These are phyloP conservation scores for Anableps anableps DNA, from an alignment of 2,797 vertebrate species.

Conservation along the genomic window DNA sequence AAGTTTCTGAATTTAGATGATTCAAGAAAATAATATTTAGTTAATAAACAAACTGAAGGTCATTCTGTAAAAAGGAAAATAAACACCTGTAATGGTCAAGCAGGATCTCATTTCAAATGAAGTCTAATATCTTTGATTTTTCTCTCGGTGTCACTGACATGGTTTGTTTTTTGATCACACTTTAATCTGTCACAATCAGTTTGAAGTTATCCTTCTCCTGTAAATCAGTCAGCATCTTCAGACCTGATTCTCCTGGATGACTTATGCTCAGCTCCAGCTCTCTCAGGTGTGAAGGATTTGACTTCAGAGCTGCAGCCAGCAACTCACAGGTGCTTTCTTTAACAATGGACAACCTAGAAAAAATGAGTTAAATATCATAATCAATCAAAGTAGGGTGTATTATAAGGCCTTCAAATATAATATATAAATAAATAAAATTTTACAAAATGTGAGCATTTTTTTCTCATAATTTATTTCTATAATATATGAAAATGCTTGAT, in stretches of 20 bases:
- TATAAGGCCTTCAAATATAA: not conserved
- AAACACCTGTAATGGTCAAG: not conserved
- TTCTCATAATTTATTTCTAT: too few relatives aligned
- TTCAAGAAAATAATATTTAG: not conserved
- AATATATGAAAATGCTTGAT: not conserved
- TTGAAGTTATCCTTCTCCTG: not conserved
- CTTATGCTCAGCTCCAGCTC: conserved; percentile 15
- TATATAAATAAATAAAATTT: not conserved
- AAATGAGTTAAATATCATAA: not conserved
- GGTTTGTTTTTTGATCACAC: not conserved
- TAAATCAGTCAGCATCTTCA: not conserved
- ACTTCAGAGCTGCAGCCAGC: not conserved
- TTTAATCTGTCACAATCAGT: not conserved
- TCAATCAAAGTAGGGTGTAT: not conserved
- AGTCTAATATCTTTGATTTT: not conserved
- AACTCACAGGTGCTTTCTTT: not conserved
- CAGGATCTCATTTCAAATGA: not conserved
- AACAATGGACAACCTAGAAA: not conserved
- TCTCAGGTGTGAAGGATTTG: not conserved
- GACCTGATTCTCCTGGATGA: not conserved
- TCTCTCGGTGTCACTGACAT: not conserved
- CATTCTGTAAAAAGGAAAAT: not conserved
- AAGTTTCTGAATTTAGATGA: not conserved
- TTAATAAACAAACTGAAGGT: not conserved
- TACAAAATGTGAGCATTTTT: not conserved